A percentile compares a stretch with the other conserved stretches of the same genome.
These are phyloP conservation scores for Ceratina japonica DNA, from an alignment of 1,140 invertebrate species.

Conservation along the genomic window DNA sequence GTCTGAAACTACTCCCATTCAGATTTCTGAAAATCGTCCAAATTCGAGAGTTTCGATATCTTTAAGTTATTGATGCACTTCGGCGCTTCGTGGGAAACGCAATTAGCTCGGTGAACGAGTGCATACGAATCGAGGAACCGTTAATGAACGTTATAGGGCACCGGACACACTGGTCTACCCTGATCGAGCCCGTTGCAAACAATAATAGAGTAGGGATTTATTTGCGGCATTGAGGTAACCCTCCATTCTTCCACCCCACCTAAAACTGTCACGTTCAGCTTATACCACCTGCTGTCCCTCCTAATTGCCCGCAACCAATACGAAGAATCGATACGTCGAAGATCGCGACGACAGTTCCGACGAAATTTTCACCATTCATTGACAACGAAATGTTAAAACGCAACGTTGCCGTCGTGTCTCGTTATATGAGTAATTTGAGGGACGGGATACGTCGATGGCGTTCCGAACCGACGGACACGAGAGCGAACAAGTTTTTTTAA, in stretches of 20 bases:
- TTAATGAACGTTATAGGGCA: not conserved
- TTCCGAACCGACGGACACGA: not conserved
- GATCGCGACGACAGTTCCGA: constrained; percentile 1
- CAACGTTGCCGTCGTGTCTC: too few relatives aligned
- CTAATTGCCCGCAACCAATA: constrained; percentile 63
- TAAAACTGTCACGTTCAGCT: constrained; percentile 73
- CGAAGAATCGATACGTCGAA: constrained; percentile 54
- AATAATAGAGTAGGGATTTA: constrained; percentile 66
- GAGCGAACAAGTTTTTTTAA: not conserved
- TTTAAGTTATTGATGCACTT: not conserved
- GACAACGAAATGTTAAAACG: too few relatives aligned
- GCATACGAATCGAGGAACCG: not conserved
- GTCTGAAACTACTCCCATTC: too few relatives aligned
- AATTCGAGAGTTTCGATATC: too few relatives aligned
- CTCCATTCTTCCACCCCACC: constrained; percentile 59
- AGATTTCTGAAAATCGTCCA: too few relatives aligned
- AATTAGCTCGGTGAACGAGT: not conserved
- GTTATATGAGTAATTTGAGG: too few relatives aligned
- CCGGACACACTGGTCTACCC: not conserved
- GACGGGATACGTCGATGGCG: too few relatives aligned
- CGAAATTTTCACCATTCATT: not conserved
- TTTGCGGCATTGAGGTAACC: constrained; percentile 68
- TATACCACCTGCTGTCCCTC: constrained; percentile 61
- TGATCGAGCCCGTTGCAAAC: constrained; percentile 48
- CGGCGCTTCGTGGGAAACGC: not conserved